A percentile compares a stretch with the other conserved stretches of the same genome.
phyloP scores from a whole-genome alignment of 1,140 invertebrate genomes.

The Lutraria rhynchaena region DNA sequence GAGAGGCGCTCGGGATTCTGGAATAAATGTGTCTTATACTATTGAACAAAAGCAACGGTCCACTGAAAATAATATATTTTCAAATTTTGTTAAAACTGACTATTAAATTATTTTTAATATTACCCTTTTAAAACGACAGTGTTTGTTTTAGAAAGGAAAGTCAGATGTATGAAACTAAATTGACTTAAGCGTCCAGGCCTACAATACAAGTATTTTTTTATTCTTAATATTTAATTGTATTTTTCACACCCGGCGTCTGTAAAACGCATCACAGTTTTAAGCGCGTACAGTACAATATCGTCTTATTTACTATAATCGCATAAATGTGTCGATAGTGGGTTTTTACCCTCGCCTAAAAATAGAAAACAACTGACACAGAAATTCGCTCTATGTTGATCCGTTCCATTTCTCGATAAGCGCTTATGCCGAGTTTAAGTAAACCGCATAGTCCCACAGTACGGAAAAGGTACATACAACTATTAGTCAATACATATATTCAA shows the following conservation, averaged over 20 bases:
- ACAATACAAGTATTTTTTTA: no score
- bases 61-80: no score
- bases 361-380: conserved; percentile 55
- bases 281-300: conserved; percentile 28
- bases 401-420: conserved; percentile 60
- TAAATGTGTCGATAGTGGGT: conserved; percentile 57
- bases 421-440: conserved; percentile 43
- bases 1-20: no score
- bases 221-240: no score
- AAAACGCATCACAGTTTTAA: background rate
- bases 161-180: no score
- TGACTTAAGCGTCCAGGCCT: no score
- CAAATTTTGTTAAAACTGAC: no score
- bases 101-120: no score
- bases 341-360: conserved; percentile 52
- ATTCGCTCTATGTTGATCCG: conserved; percentile 55
- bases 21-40: background rate
- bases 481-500: conserved; percentile 17
- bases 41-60: background rate
- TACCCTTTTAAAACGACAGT: no score
- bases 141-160: no score
- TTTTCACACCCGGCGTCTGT: no score
- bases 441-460: conserved; percentile 35
- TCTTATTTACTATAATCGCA: conserved; percentile 37
- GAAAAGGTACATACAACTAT: conserved; percentile 3